Base-by-base conservation (phyloP, 2,113 vertebrate species). In the Perca schrenkii region DNA sequence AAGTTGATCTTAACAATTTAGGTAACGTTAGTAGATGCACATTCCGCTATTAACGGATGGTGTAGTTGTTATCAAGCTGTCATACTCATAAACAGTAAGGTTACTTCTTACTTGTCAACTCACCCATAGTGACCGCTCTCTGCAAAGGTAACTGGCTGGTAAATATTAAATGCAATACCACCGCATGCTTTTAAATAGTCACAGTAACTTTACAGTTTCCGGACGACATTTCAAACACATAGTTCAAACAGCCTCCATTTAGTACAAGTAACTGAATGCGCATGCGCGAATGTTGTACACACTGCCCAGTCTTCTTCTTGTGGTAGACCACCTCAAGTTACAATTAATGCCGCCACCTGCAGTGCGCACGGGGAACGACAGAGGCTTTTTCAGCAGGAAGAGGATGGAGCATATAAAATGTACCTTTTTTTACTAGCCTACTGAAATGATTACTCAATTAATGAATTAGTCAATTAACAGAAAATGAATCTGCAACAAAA, bases 41-140 rank as follows among this genome's bases (percentile, higher is more conserved):
- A 21, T 36, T 0, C 60, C 14, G 14, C 49, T 61, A 1, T 19
- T 46, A 53, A 40, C 16, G 15, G 1, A 40, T 31, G 7, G 8
- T 40, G 4, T 28, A 28, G 28, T 31, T 77, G 10, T 4, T 72
- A 10, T n/a, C 14, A 22, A 34, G 15, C 17, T 2, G 28, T 31
- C 40, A 21, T 6, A 31, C 22, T 19, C 8, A 8, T 25, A 6
- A 77, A 74, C 43, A 74, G 1, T 3, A 52, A 21, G 1, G 50
- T 11, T 43, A 43, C 21, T 13, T 79, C 5, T 63, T 2, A 8
- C 13, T 53, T 13, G 43, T 68, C 2, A 63, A 88, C 93, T 93
- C 74, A 94, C 93, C 93, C 91, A 92, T 93, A 6, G 10, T 67
- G 64, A 52, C 49, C 19, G 43, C 43, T 65, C 28, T 74, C 10